phyloP scores from a whole-genome alignment of 1,140 invertebrate genomes.

The Lepidotrigona ventralis region DNA sequence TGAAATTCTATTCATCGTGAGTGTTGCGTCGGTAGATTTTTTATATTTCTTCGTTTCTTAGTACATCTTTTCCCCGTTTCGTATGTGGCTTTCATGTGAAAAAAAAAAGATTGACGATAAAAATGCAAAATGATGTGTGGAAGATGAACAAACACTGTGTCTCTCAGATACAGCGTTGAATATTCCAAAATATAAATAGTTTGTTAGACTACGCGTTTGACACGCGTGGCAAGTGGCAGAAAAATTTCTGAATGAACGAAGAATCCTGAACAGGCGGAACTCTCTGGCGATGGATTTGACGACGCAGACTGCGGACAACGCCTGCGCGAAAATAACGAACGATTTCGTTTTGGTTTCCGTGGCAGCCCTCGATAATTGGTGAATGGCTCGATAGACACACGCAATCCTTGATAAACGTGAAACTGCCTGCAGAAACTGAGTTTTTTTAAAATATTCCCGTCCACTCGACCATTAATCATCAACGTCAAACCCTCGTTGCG shows the following conservation, averaged over 20 bases:
- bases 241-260: constrained; percentile 6
- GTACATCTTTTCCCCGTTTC: not conserved
- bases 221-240: not conserved
- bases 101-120: not conserved
- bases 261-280: not conserved
- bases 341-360: constrained; percentile 69
- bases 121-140: not conserved
- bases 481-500: not conserved
- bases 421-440: not conserved
- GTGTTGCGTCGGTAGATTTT: not conserved
- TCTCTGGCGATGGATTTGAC: constrained; percentile 32
- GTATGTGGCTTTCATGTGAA: not conserved
- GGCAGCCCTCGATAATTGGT: constrained; percentile 61
- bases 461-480: not conserved
- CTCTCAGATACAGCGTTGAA: not conserved
- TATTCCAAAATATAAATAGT: not conserved
- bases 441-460: not conserved
- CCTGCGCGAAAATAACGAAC: constrained; percentile 76
- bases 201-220: too few species aligned
- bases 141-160: not conserved
- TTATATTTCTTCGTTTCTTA: not conserved
- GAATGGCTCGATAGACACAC: constrained; percentile 53
- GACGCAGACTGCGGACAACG: constrained; percentile 45
- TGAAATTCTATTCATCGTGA: not conserved
- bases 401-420: constrained; percentile 9